Base-by-base conservation (phyloP, 2,113 vertebrate genomes). In the Podarcis cretensis region DNA sequence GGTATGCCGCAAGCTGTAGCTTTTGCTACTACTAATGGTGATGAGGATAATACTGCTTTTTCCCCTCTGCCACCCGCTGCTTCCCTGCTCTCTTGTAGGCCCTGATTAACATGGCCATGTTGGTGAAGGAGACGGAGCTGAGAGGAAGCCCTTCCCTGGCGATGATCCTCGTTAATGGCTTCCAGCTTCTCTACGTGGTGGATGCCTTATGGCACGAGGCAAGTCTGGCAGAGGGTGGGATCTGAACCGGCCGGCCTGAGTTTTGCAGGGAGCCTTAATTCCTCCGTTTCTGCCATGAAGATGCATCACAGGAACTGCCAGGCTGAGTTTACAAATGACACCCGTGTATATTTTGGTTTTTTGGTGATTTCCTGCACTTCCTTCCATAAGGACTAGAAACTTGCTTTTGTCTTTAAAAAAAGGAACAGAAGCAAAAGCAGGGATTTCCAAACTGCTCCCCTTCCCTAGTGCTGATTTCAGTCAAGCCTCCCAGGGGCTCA, bases 121-220 rank as follows among this genome's bases (percentile, higher is more conserved):
- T 99, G 94, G 92, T 98, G 95, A 97, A 97, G 92, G 98, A 99
- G 90, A 96, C 96, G 8, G 97, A 98, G 90, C 95, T 98, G 6
- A 96, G 94, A 57, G 98, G 96, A 1, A 96, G 96, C n/a, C 97
- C 98, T 1, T 99, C 98, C 1, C 94, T 98, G 25, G 96, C 98
- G 88, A 98, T 99, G 98, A 94, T 98, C 40, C 96, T 99, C 89
- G 98, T 99, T 73, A 98, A 98, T 63, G 87, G 91, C 88, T 98
- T 98, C 94, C 98, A 98, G 95, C 93, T 98, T 68, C 96, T 99
- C 32, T 99, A 98, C 1, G 98, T 98, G 81, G 95, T 94, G 0
- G 98, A 98, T 1, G 97, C 98, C 59, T 95, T 98, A 69, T 98
- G 98, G 98, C 95, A 98, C 0, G 98, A 99, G 97, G 98, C 98